Evolutionary conservation across 2,113 vertebrate species (phyloP).

Genomic region (Aspiorhynchus laticeps): DNA sequence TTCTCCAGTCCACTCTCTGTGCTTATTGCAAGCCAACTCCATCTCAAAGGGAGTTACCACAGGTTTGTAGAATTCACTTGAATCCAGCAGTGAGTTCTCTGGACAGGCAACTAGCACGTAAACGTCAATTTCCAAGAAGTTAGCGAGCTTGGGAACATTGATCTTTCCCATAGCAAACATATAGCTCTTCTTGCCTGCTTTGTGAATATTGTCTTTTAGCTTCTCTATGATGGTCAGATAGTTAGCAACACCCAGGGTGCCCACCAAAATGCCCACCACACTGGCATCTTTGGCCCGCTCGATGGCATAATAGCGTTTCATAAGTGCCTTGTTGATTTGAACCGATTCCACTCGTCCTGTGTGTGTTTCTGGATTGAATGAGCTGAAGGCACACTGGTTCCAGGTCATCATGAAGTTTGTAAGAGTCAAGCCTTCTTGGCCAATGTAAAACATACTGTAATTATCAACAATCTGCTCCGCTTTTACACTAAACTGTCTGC

Average conservation of each 20-base stretch:
- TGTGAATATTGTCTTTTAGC: conserved; percentile 77
- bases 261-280: conserved; percentile 91
- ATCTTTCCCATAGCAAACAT: conserved; percentile 89
- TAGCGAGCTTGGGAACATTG: conserved; percentile 92
- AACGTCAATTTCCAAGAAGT: conserved; percentile 93
- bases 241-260: conserved; percentile 84
- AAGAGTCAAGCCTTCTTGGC: conserved; percentile 81
- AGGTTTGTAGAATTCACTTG: conserved; percentile 84
- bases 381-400: conserved; percentile 84
- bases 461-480: conserved; percentile 68
- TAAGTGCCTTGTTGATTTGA: conserved; percentile 80
- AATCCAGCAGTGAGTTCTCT: conserved; percentile 88
- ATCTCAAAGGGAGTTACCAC: conserved; percentile 91
- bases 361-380: conserved; percentile 82
- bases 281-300: conserved; percentile 88
- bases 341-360: conserved; percentile 76
- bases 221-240: conserved; percentile 84
- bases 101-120: conserved; percentile 92
- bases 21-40: conserved; percentile 93
- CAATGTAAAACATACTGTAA: conserved; percentile 87
- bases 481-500: conserved; percentile 75
- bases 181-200: conserved; percentile 91
- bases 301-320: conserved; percentile 89
- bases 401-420: conserved; percentile 93
- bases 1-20: conserved; percentile 84